Conservation (phyloP, 2,888 invertebrate genomes). For the Leptogaster cylindrica region DNA sequence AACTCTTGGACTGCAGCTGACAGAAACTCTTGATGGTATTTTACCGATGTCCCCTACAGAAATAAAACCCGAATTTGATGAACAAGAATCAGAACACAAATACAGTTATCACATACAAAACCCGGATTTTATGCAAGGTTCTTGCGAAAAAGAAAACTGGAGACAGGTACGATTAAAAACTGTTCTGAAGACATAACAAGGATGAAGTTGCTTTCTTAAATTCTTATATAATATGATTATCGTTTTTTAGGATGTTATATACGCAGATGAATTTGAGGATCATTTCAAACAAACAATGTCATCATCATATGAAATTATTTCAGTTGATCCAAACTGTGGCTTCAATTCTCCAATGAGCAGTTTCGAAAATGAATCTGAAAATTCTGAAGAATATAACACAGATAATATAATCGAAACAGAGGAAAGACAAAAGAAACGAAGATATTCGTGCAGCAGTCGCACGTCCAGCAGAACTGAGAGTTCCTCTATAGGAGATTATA, state of each 20-base stretch:
- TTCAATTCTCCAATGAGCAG: constrained; percentile 48
- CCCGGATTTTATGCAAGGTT: constrained; percentile 20
- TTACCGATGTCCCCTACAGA: constrained; percentile 57
- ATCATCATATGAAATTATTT: constrained; percentile 53
- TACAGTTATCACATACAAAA: constrained; percentile 27
- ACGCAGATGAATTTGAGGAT: background rate
- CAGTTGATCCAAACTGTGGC: constrained; percentile 54
- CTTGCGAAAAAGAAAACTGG: background rate
- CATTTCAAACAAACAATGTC: constrained; percentile 48
- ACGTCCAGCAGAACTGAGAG: constrained; percentile 8
- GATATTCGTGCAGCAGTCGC: background rate
- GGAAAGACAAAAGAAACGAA: constrained; percentile 47
- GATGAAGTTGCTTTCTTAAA: background rate
- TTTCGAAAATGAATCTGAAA: constrained; percentile 34
- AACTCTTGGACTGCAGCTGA: constrained; percentile 54
- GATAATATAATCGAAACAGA: no score
- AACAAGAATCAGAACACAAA: constrained; percentile 10
- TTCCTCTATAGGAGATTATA: constrained; percentile 23
- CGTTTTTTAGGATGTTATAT: background rate
- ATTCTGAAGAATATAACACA: no score
- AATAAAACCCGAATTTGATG: constrained; percentile 24
- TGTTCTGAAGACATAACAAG: no score
- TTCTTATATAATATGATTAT: background rate
- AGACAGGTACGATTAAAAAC: constrained; percentile 16
- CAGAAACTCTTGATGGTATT: constrained; percentile 60